phyloP scores from a whole-genome alignment of 2,888 invertebrate genomes.

The Cinara cedri region DNA sequence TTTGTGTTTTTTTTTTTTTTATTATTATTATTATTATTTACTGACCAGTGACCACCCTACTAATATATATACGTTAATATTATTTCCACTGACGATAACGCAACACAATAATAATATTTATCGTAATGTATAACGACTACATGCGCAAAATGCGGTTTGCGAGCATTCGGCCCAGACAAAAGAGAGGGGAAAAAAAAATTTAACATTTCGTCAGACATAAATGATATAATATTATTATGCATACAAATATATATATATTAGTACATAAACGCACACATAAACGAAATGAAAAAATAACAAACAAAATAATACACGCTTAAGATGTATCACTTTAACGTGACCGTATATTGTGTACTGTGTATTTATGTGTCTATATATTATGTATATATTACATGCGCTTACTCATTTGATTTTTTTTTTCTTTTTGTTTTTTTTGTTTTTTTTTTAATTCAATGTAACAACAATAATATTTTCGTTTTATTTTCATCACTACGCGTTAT shows the following conservation, averaged over 20 bases:
- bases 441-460: slow-evolving; percentile 44
- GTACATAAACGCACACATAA: slow-evolving; percentile 10
- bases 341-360: slow-evolving; percentile 10
- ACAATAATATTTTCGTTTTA: slow-evolving; percentile 46
- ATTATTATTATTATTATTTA: background rate
- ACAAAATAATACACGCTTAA: slow-evolving; percentile 27
- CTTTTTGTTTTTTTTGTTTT: no score
- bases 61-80: no score
- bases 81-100: background rate
- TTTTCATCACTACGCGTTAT: slow-evolving; percentile 38
- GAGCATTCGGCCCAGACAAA: slow-evolving; percentile 44
- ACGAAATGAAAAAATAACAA: no score
- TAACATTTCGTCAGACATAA: background rate
- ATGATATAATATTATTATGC: no score
- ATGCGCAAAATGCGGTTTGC: slow-evolving; percentile 18
- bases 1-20: slow-evolving; percentile 5
- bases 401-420: slow-evolving; percentile 28
- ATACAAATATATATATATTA: background rate
- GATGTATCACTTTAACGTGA: slow-evolving; percentile 33
- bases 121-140: no score
- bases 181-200: background rate
- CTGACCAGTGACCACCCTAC: background rate
- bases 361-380: slow-evolving; percentile 36
- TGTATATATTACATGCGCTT: slow-evolving; percentile 44
- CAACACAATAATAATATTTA: background rate